Evolutionary conservation across 92 coral and sea anemone genomes (phyloP).

Genomic region (Siderastrea radians): DNA sequence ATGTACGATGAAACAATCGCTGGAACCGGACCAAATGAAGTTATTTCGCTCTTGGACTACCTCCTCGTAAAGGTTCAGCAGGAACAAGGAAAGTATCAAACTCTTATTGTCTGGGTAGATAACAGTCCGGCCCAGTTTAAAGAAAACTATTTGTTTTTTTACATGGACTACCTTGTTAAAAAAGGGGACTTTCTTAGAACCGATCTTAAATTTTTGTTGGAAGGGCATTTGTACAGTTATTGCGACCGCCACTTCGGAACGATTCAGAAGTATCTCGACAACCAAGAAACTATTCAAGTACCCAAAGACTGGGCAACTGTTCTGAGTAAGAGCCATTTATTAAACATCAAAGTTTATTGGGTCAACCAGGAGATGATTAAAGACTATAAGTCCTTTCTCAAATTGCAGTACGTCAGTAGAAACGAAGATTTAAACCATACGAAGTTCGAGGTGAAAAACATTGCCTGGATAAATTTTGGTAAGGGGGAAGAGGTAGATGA

Average conservation of each 20-base stretch:
- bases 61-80: background rate
- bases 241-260: background rate
- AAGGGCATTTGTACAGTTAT: background rate
- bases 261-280: background rate
- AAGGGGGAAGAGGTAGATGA: too few species aligned
- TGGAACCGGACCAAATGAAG: background rate
- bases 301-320: too few species aligned
- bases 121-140: background rate
- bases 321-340: too few species aligned
- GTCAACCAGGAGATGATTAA: too few species aligned
- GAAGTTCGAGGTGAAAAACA: too few species aligned
- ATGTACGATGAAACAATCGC: background rate
- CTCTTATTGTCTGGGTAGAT: background rate
- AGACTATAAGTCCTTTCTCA: too few species aligned
- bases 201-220: constrained; percentile 1
- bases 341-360: too few species aligned
- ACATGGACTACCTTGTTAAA: background rate
- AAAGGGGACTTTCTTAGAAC: background rate
- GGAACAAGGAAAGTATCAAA: background rate
- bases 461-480: too few species aligned
- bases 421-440: too few species aligned
- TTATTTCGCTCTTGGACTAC: background rate
- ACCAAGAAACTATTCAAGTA: background rate
- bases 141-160: too few species aligned
- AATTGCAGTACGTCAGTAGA: too few species aligned